phyloP scores from a whole-genome alignment of 1,140 invertebrate species.

The Euborellia annulipes region DNA sequence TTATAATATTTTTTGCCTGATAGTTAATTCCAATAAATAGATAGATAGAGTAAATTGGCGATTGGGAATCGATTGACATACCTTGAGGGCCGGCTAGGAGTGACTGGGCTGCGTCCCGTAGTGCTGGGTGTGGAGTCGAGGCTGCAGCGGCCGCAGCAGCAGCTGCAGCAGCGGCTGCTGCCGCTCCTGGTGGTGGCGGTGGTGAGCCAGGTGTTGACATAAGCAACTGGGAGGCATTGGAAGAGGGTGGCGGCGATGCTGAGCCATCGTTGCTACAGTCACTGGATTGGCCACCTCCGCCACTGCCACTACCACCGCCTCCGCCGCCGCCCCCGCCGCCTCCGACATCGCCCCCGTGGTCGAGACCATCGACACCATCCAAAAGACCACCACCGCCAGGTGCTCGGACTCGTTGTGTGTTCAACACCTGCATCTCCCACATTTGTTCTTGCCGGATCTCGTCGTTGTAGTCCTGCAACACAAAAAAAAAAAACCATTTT shows the following conservation, averaged over 20 bases:
- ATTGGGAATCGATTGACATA: too few species aligned
- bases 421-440: slow-evolving; percentile 65
- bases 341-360: slow-evolving; percentile 3
- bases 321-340: slow-evolving; percentile 14
- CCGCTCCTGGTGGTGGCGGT: slow-evolving; percentile 13
- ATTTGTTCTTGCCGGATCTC: slow-evolving; percentile 73
- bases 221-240: too few species aligned
- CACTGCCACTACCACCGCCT: slow-evolving; percentile 22
- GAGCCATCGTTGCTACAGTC: not conserved
- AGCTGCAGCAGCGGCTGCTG: slow-evolving; percentile 15
- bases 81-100: too few species aligned
- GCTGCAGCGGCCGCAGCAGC: slow-evolving; percentile 13
- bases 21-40: too few species aligned
- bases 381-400: too few species aligned
- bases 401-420: too few species aligned
- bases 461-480: slow-evolving; percentile 59
- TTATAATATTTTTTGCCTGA: too few species aligned
- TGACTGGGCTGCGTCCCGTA: not conserved
- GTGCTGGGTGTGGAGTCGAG: slow-evolving; percentile 17
- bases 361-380: not conserved
- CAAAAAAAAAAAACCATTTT: not conserved
- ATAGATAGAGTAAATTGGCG: too few species aligned
- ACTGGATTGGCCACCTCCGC: not conserved
- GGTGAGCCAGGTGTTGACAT: not conserved
- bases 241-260: not conserved